Evolutionary conservation across 2,888 invertebrate genomes (phyloP), one percentile per base, ranked within the genome.

Genomic region (Taenaris catops): DNA sequence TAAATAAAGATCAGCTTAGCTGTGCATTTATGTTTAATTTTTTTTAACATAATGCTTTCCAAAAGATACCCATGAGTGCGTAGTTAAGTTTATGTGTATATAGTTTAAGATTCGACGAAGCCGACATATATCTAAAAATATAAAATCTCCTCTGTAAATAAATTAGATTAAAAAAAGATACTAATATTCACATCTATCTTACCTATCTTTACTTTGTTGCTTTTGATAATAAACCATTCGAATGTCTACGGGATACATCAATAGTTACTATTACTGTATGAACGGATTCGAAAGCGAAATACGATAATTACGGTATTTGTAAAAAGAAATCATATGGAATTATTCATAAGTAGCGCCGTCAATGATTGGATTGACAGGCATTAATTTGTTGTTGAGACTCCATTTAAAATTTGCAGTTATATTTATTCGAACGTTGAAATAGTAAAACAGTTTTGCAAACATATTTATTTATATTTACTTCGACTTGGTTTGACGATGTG

Each of bases 221-320:
- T 4, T 14, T 14, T 14, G 5, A 10, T 9, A 1, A 6, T 8
- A 12, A 1, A 12, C 16, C 2, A 16, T 19, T 28, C 28, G 26
- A 14, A 9, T 9, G 34, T 34, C 34, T 21, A 21, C 10, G 6
- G 8, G 25, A 19, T 18, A 25, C 18, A 8, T 28, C 24, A 18
- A 18, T 28, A 8, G 25, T 10, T 20, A 20, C 10, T 11, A 25
- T 9, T 27, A 16, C 12, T 8, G 21, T 21, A 20, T 29, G 25
- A 39, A 39, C 19, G 17, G 28, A 26, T 35, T 31, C 17, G 32
- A 40, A 40, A 40, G 35, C 16, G 20, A 38, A 38, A 27, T 12
- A 18, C 6, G 10, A 31, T 34, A 31, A 40, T 23, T 20, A 34
- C 29, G 21, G 35, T 40, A 31, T 27, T 27, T 40, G 14, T 20